Evolutionary conservation across 2,888 invertebrate species (phyloP).

Genomic region (Drosophila phalerata): DNA sequence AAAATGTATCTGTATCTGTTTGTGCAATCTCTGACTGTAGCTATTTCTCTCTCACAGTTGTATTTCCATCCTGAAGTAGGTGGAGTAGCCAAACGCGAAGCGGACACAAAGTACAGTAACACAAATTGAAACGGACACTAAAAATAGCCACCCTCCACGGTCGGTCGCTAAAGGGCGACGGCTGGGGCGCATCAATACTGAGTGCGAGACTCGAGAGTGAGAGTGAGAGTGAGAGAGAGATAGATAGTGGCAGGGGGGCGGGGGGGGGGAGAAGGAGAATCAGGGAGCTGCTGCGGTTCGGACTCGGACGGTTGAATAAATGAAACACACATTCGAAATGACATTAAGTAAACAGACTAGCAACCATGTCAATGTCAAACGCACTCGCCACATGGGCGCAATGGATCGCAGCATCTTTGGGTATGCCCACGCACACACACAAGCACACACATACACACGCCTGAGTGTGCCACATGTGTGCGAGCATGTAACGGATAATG

Average conservation of each 20-base stretch:
- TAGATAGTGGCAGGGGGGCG: background rate
- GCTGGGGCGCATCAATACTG: slow-evolving; percentile 74
- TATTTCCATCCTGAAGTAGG: slow-evolving; percentile 10
- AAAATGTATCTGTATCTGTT: slow-evolving; percentile 1
- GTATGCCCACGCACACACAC: slow-evolving; percentile 21
- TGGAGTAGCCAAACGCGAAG: slow-evolving; percentile 19
- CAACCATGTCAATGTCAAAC: slow-evolving; percentile 80
- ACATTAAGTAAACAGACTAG: slow-evolving; percentile 76
- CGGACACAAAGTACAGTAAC: slow-evolving; percentile 72
- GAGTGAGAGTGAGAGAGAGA: background rate
- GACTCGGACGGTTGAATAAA: slow-evolving; percentile 66
- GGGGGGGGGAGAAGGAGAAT: too few species aligned
- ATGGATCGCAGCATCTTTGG: slow-evolving; percentile 35
- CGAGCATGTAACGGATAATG: slow-evolving; percentile 60
- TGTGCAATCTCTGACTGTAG: background rate
- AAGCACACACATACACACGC: background rate
- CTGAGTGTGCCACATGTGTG: slow-evolving; percentile 55
- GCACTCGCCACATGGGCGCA: slow-evolving; percentile 70
- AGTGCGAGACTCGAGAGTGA: slow-evolving; percentile 3
- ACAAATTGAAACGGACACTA: slow-evolving; percentile 81
- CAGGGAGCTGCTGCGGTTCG: slow-evolving; percentile 20
- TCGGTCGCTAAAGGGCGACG: slow-evolving; percentile 39
- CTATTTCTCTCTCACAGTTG: background rate
- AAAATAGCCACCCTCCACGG: slow-evolving; percentile 82
- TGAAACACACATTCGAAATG: slow-evolving; percentile 68